A percentile compares a stretch with the other conserved stretches of the same genome.
phyloP scores from a whole-genome alignment of 2,888 invertebrate genomes.

The Plutella xylostella region DNA sequence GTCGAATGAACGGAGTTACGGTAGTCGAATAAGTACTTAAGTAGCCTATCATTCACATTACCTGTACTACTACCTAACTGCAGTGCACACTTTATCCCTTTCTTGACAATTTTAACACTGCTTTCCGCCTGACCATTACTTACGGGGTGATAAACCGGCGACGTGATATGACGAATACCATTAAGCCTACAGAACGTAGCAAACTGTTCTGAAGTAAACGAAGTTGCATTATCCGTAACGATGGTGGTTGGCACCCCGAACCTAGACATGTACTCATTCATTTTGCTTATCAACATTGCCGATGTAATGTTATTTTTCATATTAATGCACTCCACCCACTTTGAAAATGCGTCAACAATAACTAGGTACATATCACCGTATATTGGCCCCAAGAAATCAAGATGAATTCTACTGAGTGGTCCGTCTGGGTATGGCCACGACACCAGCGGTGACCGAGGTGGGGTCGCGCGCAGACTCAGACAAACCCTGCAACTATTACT shows the following conservation, averaged over 20 bases:
- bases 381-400: conserved; percentile 5
- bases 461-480: neutral
- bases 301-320: conserved; percentile 6
- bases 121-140: conserved; percentile 9
- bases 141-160: conserved; percentile 7
- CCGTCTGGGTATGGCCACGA: neutral
- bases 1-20: conserved; percentile 12
- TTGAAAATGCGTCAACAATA: conserved; percentile 10
- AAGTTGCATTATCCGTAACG: conserved; percentile 6
- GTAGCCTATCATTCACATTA: conserved; percentile 1
- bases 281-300: conserved; percentile 7
- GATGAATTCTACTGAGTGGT: neutral
- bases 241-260: conserved; percentile 9
- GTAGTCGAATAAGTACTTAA: conserved; percentile 11
- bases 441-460: neutral
- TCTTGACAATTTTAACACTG: conserved; percentile 9
- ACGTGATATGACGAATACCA: conserved; percentile 9
- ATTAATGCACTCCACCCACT: conserved; percentile 14
- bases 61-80: conserved; percentile 1
- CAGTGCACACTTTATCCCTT: conserved; percentile 7
- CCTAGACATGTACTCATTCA: conserved; percentile 13
- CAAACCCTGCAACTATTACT: neutral
- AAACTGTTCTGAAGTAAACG: conserved; percentile 8
- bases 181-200: conserved; percentile 6
- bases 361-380: conserved; percentile 5